Base-by-base conservation (phyloP, 2,113 vertebrate genomes). In the Semicossyphus pulcher region DNA sequence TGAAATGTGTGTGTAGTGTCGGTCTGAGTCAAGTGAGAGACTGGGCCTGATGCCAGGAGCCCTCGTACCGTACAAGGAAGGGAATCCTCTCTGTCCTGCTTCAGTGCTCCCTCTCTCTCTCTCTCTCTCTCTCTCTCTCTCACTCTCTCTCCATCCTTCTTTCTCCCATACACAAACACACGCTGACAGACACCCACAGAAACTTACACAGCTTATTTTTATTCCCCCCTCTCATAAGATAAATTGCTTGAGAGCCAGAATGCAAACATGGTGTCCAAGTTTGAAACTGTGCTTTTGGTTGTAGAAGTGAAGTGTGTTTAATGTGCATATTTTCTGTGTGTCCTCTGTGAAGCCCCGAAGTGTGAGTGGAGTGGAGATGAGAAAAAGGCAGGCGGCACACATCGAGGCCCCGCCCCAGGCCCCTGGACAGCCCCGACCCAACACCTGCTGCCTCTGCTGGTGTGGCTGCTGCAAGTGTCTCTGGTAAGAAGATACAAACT, bases 401-500 rank as follows among this genome's bases (percentile, higher is more conserved):
- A 94, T 94, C 71, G 94, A 95, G 91, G 91, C 91, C 88, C 89
- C 91, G 36, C 92, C 93, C 31, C 92, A 91, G 87, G 91, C 89
- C 51, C 90, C 92, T 5, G 94, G 92, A 76, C 92, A 92, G 66
- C 93, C 93, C 61, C 89, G 92, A 81, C 91, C 92, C 49, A 94
- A 93, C 87, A 93, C 92, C 86, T 95, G 93, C 91, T 95, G 93
- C 79, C 90, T 95, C 76, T 95, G 94, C 85, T 94, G 93, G 93
- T 94, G 93, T 14, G 93, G 94, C 81, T 95, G 94, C 91, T 95
- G 93, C 91, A 94, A 94, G 83, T 95, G 94, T 91, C 92, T 92
- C 56, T 95, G 93, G 94, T 95, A 88, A 60, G 89, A 37, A 68
- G 26, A 42, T 29, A 15, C 4, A 2, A 12, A 28, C 23, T 16